Base-by-base conservation (phyloP, 2,113 vertebrate genomes). In the Paradoxurus hermaphroditus region DNA sequence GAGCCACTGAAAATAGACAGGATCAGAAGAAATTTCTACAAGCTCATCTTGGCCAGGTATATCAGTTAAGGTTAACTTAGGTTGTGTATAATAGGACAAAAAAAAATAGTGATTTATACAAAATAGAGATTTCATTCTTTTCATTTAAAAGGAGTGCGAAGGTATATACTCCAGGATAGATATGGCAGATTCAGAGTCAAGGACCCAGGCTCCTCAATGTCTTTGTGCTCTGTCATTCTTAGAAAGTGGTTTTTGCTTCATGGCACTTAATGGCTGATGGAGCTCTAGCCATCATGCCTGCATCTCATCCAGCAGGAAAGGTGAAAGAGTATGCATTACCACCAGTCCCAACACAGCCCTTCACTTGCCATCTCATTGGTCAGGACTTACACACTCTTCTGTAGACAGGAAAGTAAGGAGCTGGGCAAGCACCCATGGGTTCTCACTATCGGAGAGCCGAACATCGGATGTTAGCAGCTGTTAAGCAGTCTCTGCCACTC, bases 61-160 rank as follows among this genome's bases (percentile, higher is more conserved):
- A 83, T 87, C 44, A 82, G 25, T 83, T 56, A 91, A 82, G n/a
- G 29, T 86, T 89, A 72, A 86, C 73, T 88, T 90, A 34, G 96
- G 59, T 49, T 62, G 31, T 96, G 9, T 4, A 11, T 87, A 67
- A 53, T 14, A 79, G 49, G 12, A 78, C 21, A 68, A 19, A 11
- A 8, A n/a, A 51, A 29, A 41, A 46, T 3, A 75, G 15, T 36
- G 27, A 49, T 41, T 94, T 81, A 56, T 41, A 9, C n/a, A 91
- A 11, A 21, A 34, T 49, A 11, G 90, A 78, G n/a, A 82, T 73
- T 53, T 51, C 53, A 91, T 77, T 70, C 51, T 39, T 53, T 77
- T 70, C 31, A 12, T 68, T 5, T 44, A 46, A 83, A 25, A 78
- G 21, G 70, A 81, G 16, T 53, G 31, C n/a, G 10, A 62, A 85